These are phyloP conservation scores for Drosophila fulvimacula DNA, from an alignment of 2,888 invertebrate species.

Conservation along the genomic window DNA sequence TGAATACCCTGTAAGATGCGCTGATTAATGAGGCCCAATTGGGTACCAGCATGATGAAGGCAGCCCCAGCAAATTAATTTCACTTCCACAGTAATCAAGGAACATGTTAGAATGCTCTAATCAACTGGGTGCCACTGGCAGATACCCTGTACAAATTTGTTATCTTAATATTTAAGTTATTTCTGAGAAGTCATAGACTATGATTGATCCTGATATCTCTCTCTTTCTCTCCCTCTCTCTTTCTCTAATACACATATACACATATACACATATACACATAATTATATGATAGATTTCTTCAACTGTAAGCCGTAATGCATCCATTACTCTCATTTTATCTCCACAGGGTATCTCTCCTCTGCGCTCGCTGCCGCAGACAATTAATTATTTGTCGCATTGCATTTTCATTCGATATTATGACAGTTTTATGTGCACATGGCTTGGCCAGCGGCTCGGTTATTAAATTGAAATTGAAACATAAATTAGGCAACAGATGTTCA, in stretches of 20 bases:
- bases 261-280: background rate
- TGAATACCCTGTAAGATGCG: conserved; percentile 46
- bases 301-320: background rate
- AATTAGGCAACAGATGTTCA: conserved; percentile 75
- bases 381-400: conserved; percentile 72
- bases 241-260: background rate
- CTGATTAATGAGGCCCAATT: conserved; percentile 44
- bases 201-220: background rate
- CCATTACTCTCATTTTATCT: background rate
- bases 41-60: conserved; percentile 32
- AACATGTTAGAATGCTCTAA: conserved; percentile 7
- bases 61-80: conserved; percentile 45
- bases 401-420: conserved; percentile 74
- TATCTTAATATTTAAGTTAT: background rate
- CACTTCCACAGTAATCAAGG: conserved; percentile 35
- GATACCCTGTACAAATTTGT: conserved; percentile 5
- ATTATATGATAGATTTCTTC: background rate
- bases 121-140: background rate
- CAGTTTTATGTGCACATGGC: conserved; percentile 65
- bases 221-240: no score
- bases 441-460: conserved; percentile 18
- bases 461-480: conserved; percentile 68
- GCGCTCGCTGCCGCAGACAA: conserved; percentile 27
- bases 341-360: conserved; percentile 25
- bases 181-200: background rate